phyloP scores from a whole-genome alignment of 2,113 vertebrate genomes.

The Rhadina sibilatrix region DNA sequence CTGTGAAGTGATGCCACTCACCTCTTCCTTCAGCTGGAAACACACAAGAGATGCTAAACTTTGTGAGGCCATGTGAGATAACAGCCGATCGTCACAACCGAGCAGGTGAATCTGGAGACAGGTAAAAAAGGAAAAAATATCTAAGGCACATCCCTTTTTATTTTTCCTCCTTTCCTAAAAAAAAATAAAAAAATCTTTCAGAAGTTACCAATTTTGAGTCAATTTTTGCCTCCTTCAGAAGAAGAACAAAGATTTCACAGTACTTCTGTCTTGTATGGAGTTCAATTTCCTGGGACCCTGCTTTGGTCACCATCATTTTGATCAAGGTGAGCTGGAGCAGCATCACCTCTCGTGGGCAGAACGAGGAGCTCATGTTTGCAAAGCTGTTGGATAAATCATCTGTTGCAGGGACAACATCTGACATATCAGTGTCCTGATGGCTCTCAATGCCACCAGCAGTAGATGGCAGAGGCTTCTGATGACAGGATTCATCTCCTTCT shows the following conservation, averaged over 20 bases:
- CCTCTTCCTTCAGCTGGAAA: constrained; percentile 77
- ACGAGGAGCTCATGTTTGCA: neutral
- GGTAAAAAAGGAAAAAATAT: neutral
- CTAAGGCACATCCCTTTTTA: neutral
- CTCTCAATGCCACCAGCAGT: neutral
- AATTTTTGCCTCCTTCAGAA: constrained; percentile 73
- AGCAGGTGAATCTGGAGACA: constrained; percentile 69
- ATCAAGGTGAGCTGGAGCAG: constrained; percentile 80
- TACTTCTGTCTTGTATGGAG: constrained; percentile 43
- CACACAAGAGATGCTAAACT: constrained; percentile 73
- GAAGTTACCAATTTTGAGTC: constrained; percentile 79
- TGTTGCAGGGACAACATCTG: neutral
- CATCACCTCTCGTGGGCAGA: constrained; percentile 48
- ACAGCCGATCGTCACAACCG: constrained; percentile 66
- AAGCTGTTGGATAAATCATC: neutral
- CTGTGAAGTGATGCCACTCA: constrained; percentile 60
- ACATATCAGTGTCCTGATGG: neutral
- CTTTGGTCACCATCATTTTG: constrained; percentile 62
- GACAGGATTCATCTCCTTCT: neutral
- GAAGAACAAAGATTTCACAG: constrained; percentile 50
- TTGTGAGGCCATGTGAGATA: constrained; percentile 83
- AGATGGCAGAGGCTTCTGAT: neutral
- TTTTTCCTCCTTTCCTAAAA: neutral
- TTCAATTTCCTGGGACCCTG: constrained; percentile 25
- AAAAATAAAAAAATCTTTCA: neutral